phyloP scores from a whole-genome alignment of 2,797 vertebrate genomes.

The Characodon lateralis region DNA sequence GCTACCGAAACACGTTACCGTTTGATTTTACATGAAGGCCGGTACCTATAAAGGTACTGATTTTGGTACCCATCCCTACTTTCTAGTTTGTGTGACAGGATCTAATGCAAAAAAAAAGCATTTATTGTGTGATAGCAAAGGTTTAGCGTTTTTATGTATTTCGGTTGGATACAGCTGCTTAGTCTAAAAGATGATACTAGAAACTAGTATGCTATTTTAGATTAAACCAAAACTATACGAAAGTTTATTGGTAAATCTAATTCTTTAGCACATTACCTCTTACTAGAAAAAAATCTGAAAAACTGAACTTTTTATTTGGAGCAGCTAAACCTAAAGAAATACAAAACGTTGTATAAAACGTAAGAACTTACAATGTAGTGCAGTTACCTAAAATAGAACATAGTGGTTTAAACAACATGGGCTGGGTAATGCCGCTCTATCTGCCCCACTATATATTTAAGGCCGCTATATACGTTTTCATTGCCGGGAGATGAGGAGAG shows the following conservation, averaged over 20 bases:
- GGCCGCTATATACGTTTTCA: slow-evolving; percentile 74
- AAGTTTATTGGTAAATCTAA: background rate
- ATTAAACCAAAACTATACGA: too few species aligned
- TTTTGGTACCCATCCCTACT: slow-evolving; percentile 11
- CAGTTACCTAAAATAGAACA: slow-evolving; percentile 59
- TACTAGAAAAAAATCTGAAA: slow-evolving; percentile 27
- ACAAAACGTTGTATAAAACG: slow-evolving; percentile 58
- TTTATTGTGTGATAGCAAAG: too few species aligned
- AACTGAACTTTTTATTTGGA: slow-evolving; percentile 28
- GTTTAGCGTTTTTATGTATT: too few species aligned
- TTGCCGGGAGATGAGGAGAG: slow-evolving; percentile 62
- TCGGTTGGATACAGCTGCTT: background rate
- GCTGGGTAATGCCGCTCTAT: slow-evolving; percentile 67
- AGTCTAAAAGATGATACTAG: background rate
- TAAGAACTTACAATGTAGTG: slow-evolving; percentile 56
- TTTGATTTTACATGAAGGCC: too few species aligned
- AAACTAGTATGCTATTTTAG: too few species aligned
- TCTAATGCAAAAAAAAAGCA: too few species aligned
- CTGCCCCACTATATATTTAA: slow-evolving; percentile 77
- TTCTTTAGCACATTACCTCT: background rate
- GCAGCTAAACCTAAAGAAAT: slow-evolving; percentile 39
- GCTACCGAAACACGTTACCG: too few species aligned
- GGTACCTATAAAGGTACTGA: too few species aligned
- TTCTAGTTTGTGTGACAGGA: slow-evolving; percentile 28
- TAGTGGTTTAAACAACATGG: slow-evolving; percentile 76